Base-by-base conservation (phyloP, 2,888 invertebrate species). In the Lithophane ornitopus region DNA sequence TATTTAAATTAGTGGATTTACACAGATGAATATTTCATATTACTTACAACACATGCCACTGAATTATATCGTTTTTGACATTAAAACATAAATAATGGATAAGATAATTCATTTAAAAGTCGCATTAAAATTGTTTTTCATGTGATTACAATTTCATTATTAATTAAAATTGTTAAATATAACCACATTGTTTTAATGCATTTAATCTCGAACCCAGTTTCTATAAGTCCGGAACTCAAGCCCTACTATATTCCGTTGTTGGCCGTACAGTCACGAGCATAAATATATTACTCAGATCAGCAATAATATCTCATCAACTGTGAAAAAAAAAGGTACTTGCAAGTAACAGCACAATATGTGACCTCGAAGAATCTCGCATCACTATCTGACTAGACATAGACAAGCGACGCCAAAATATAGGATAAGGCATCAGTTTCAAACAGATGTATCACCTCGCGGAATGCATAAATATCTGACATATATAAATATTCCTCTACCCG, bases 121-220 rank as follows among this genome's bases (percentile, higher is more conserved):
- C 78, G 7, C 71, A 82, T 87, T 81, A 82, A 88, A 77, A 80
- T 86, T 85, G 88, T 89, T 91, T 86, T 87, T 81, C 78, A 86
- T 84, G 84, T 84, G 88, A 88, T 85, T 89, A 88, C 86, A 87
- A 90, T 89, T 89, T 88, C 89, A 88, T 78, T 81, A 87, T 82
- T 82, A 88, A 87, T 85, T 90, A 91, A 84, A 86, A 85, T 86
- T 87, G 90, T 91, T 91, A 89, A 90, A 88, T 89, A 46, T 76
- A 80, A 67, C 34, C 34, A 70, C 34, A 68, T 70, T 70, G 70
- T 81, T 81, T 81, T 61, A 80, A 9, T 81, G n/a, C n/a, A n/a
- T n/a, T n/a, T n/a, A n/a, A n/a, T n/a, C n/a, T n/a, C n/a, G n/a
- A n/a, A n/a, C n/a, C 8, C 16, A 16, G 14, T 34, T 44, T 44